Conservation (phyloP, 2,888 invertebrate species). For the Rhaphigaster nebulosa region DNA sequence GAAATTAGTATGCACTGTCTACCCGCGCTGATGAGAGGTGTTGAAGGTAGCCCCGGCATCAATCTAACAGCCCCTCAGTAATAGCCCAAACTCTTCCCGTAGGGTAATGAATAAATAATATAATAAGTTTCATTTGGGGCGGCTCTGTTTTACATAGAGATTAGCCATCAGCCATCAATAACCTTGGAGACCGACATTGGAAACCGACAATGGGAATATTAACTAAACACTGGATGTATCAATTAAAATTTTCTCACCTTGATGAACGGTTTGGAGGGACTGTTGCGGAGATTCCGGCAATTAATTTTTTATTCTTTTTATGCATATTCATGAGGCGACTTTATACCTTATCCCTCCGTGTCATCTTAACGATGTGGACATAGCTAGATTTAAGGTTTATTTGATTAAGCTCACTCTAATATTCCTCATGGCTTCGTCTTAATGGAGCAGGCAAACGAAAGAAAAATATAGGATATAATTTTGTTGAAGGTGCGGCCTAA, state of each 20-base stretch:
- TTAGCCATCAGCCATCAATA: constrained; percentile 50
- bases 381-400: constrained; percentile 25
- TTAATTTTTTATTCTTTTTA: constrained; percentile 53
- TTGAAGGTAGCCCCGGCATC: neutral
- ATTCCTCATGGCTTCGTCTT: neutral
- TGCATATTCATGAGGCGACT: constrained; percentile 50
- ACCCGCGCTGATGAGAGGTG: constrained; percentile 22
- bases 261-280: neutral
- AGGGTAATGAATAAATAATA: constrained; percentile 28
- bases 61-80: neutral
- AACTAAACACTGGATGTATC: constrained; percentile 54
- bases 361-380: constrained; percentile 24
- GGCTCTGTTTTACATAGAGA: constrained; percentile 51
- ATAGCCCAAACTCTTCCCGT: neutral
- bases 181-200: neutral
- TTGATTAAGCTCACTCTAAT: neutral
- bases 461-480: neutral
- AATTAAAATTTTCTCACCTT: constrained; percentile 54
- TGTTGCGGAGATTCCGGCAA: neutral
- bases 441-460: neutral
- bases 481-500: no score
- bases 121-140: constrained; percentile 19
- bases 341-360: neutral
- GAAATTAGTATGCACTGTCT: constrained; percentile 13
- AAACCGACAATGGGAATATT: constrained; percentile 41